Evolutionary conservation across 92 coral and sea anemone genomes (phyloP).

Genomic region (Porites divaricata): DNA sequence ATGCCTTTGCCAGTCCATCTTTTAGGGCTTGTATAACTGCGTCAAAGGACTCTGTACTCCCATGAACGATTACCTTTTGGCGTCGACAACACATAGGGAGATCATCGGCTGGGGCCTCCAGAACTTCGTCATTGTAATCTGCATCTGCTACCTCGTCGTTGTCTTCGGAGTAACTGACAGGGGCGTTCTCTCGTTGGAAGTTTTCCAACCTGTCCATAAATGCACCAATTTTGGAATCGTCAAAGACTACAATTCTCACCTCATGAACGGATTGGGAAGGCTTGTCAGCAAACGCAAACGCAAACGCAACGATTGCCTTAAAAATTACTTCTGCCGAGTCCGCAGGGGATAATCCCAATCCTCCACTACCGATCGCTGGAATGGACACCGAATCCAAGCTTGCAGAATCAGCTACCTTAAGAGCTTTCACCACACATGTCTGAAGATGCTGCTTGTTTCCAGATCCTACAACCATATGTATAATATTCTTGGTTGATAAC

Average conservation of each 20-base stretch:
- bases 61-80: conserved; percentile 15
- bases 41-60: conserved; percentile 8
- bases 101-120: background rate
- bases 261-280: conserved; percentile 10
- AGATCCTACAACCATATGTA: conserved; percentile 32
- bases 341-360: conserved; percentile 26
- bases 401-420: conserved; percentile 13
- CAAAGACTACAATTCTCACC: conserved; percentile 16
- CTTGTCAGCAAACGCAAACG: background rate
- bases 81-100: background rate
- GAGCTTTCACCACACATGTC: conserved; percentile 30
- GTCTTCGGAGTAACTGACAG: background rate
- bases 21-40: conserved; percentile 14
- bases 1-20: conserved; percentile 16
- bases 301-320: conserved; percentile 1
- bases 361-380: conserved; percentile 42
- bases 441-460: conserved; percentile 35
- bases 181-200: background rate
- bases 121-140: background rate
- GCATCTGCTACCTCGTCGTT: background rate
- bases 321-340: conserved; percentile 18
- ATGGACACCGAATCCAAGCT: conserved; percentile 33
- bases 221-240: conserved; percentile 12
- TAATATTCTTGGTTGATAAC: conserved; percentile 5
- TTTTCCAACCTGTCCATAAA: conserved; percentile 2